phyloP scores from a whole-genome alignment of 2,113 vertebrate species.

The Seriola quinqueradiata region DNA sequence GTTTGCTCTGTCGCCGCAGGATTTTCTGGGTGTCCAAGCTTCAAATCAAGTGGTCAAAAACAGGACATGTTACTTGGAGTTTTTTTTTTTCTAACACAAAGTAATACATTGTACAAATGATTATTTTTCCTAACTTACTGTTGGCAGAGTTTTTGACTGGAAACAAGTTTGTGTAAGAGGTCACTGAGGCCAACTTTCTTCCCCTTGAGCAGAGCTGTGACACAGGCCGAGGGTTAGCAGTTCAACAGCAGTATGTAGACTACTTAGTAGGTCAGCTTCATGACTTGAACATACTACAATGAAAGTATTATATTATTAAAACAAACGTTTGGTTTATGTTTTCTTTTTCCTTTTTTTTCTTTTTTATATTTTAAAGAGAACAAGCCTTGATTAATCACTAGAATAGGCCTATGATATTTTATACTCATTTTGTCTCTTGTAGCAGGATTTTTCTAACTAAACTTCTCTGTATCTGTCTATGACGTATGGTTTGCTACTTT shows the following conservation, averaged over 20 bases:
- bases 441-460: neutral
- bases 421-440: neutral
- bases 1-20: slow-evolving; percentile 28
- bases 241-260: slow-evolving; percentile 37
- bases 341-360: too few relatives aligned
- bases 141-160: slow-evolving; percentile 73
- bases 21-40: slow-evolving; percentile 63
- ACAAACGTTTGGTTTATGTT: neutral
- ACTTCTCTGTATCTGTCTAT: neutral
- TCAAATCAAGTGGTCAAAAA: slow-evolving; percentile 1
- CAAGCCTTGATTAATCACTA: neutral
- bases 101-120: neutral
- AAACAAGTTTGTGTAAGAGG: slow-evolving; percentile 78
- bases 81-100: neutral
- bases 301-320: neutral
- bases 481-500: neutral
- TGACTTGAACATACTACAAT: neutral
- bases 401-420: neutral
- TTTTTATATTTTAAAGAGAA: neutral
- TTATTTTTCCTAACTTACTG: slow-evolving; percentile 69
- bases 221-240: slow-evolving; percentile 1
- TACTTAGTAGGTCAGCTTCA: neutral
- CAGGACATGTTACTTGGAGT: neutral
- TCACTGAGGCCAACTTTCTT: slow-evolving; percentile 78
- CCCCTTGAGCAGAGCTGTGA: slow-evolving; percentile 82